Percentiles rank a stretch among this genome's conserved stretches.
phyloP scores from a whole-genome alignment of 2,888 invertebrate genomes.

The Liodrosophila aerea region DNA sequence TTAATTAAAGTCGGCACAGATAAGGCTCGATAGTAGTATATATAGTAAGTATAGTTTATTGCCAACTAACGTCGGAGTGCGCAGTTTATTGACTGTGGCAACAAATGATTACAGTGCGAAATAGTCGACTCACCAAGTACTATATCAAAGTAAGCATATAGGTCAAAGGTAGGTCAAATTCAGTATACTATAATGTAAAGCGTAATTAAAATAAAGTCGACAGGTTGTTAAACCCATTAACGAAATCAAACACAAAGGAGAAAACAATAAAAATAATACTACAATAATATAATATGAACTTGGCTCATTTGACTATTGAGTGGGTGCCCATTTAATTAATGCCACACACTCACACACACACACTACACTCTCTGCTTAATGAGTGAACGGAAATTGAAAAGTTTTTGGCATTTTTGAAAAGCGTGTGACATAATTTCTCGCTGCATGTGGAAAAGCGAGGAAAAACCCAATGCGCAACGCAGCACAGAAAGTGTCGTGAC shows the following conservation, averaged over 20 bases:
- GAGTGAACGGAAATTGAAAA: constrained; percentile 64
- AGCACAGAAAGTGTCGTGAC: constrained; percentile 49
- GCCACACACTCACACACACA: neutral
- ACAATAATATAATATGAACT: neutral
- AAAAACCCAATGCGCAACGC: constrained; percentile 15
- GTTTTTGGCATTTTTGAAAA: constrained; percentile 30
- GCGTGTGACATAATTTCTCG: constrained; percentile 58
- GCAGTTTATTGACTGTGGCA: too few species aligned
- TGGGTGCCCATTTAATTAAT: too few species aligned
- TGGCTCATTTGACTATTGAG: neutral
- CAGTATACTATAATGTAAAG: neutral
- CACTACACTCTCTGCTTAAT: constrained; percentile 35
- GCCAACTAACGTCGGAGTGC: too few species aligned
- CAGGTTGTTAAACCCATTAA: constrained; percentile 67
- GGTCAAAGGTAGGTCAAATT: too few species aligned
- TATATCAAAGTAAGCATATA: too few species aligned
- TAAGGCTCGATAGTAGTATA: constrained; percentile 29
- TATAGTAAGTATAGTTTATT: too few species aligned
- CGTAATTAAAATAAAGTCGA: constrained; percentile 4
- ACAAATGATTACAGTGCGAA: neutral
- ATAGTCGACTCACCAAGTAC: too few species aligned
- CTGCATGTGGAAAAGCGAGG: neutral
- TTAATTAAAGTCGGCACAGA: constrained; percentile 40
- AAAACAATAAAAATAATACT: neutral
- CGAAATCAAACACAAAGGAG: constrained; percentile 14